Conservation (phyloP, 64 coral and sea anemone species). For the Platygyra sinensis region DNA sequence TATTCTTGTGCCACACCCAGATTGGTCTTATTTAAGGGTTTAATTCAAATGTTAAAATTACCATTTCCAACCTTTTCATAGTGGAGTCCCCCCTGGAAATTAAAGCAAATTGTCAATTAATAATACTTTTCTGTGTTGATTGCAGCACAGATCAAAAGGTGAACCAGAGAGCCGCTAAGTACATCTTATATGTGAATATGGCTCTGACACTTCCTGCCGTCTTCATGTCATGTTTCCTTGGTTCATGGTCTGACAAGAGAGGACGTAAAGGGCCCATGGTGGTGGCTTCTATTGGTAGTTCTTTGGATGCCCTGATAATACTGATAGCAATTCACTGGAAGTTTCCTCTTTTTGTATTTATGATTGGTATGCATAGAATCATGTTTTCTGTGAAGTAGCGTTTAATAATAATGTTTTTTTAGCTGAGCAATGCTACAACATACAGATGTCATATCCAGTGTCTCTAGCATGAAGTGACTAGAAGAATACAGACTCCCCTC, state of each 20-base stretch:
- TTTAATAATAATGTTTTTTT: background rate
- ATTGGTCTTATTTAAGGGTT: too few relatives aligned
- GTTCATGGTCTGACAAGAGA: conserved; percentile 88
- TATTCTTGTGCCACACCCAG: too few relatives aligned
- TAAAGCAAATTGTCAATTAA: too few relatives aligned
- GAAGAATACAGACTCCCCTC: background rate
- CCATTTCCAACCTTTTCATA: too few relatives aligned
- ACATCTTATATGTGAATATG: conserved; percentile 71
- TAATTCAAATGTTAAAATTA: too few relatives aligned
- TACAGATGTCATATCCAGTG: too few relatives aligned
- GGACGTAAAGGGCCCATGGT: conserved; percentile 82
- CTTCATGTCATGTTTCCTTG: conserved; percentile 76
- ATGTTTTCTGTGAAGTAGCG: background rate
- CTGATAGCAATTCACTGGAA: conserved; percentile 73
- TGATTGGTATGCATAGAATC: conserved; percentile 66
- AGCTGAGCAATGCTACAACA: too few relatives aligned
- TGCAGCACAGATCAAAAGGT: conserved; percentile 44
- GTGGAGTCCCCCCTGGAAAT: too few relatives aligned
- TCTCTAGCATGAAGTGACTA: too few relatives aligned
- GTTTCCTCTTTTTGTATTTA: conserved; percentile 77
- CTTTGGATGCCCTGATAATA: conserved; percentile 56
- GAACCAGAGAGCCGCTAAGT: conserved; percentile 64
- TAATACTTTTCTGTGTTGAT: background rate
- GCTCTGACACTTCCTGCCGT: conserved; percentile 79
- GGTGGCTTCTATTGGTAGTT: conserved; percentile 52